Percentiles rank a stretch among this genome's conserved stretches.
Conservation (phyloP, 2,113 vertebrate species). For the Nothoprocta perdicaria region DNA sequence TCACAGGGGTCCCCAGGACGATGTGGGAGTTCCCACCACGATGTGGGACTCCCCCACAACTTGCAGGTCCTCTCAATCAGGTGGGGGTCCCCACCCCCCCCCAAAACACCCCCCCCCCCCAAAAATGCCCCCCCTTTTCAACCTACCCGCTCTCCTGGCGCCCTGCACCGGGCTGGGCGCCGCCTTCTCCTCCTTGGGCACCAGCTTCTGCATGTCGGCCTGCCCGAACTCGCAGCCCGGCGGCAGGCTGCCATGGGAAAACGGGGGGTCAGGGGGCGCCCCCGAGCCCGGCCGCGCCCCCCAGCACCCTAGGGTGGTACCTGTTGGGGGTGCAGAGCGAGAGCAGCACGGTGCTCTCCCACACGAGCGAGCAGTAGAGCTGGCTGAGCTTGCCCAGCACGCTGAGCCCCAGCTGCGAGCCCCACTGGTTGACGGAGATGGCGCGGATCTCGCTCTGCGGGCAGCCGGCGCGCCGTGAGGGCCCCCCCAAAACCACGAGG, state of each 20-base stretch:
- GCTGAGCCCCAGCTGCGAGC: constrained; percentile 91
- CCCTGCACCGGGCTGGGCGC: constrained; percentile 73
- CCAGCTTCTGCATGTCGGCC: constrained; percentile 94
- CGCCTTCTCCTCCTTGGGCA: constrained; percentile 92
- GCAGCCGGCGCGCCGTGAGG: too few relatives aligned
- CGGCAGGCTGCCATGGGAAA: constrained; percentile 80
- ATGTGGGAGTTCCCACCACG: too few relatives aligned
- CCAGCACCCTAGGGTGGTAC: constrained; percentile 60
- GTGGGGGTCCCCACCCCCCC: too few relatives aligned
- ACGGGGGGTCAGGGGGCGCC: not conserved
- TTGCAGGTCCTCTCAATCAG: too few relatives aligned
- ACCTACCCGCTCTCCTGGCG: constrained; percentile 85
- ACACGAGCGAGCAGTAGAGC: constrained; percentile 94
- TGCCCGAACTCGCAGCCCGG: constrained; percentile 94
- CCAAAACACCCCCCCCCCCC: too few relatives aligned
- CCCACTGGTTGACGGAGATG: constrained; percentile 96
- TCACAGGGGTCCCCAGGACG: too few relatives aligned
- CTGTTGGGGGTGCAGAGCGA: constrained; percentile 96
- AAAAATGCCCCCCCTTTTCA: too few relatives aligned
- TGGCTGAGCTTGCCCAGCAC: constrained; percentile 94
- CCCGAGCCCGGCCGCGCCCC: not conserved
- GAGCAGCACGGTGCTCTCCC: constrained; percentile 96
- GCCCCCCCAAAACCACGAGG: too few relatives aligned
- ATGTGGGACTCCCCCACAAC: too few relatives aligned
- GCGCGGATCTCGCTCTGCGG: constrained; percentile 93